Evolutionary conservation across 2,888 invertebrate species (phyloP).

Genomic region (Sclerodermus sp.): DNA sequence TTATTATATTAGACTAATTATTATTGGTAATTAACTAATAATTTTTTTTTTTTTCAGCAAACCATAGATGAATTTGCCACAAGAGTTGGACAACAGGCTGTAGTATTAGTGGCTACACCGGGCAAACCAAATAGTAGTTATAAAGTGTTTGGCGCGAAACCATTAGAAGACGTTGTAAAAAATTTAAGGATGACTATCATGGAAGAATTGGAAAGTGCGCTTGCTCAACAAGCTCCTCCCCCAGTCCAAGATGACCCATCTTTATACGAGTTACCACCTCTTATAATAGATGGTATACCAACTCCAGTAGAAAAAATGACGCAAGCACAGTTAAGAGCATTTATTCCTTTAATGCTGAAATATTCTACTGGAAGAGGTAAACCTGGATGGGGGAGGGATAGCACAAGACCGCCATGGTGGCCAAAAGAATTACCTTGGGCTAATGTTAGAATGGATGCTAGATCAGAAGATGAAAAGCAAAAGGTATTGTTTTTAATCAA

Average conservation of each 20-base stretch:
- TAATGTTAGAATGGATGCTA: conserved; percentile 95
- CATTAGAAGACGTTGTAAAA: conserved; percentile 92
- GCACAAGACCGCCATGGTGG: conserved; percentile 97
- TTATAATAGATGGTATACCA: conserved; percentile 96
- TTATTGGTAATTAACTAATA: conserved; percentile 1
- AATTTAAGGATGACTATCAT: conserved; percentile 89
- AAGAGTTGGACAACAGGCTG: conserved; percentile 94
- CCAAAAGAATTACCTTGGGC: conserved; percentile 98
- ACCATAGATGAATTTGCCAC: conserved; percentile 97
- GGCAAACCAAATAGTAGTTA: conserved; percentile 95
- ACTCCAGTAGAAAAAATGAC: conserved; percentile 99
- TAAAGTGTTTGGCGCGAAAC: conserved; percentile 96
- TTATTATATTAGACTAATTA: background rate
- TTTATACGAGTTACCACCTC: conserved; percentile 91
- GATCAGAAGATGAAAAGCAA: conserved; percentile 95
- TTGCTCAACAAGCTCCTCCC: conserved; percentile 90
- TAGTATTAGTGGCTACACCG: conserved; percentile 93
- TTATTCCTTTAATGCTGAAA: conserved; percentile 97
- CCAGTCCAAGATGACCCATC: conserved; percentile 87
- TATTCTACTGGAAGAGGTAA: conserved; percentile 96
- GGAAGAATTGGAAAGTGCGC: conserved; percentile 90
- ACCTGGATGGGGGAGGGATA: conserved; percentile 96
- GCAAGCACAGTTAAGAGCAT: conserved; percentile 93
- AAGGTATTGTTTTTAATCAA: too few species aligned
- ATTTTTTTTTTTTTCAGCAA: conserved; percentile 63